Evolutionary conservation across 2,797 vertebrate species (phyloP), one percentile per base, ranked within the genome.

Genomic region (Enteromius trimaculatus): DNA sequence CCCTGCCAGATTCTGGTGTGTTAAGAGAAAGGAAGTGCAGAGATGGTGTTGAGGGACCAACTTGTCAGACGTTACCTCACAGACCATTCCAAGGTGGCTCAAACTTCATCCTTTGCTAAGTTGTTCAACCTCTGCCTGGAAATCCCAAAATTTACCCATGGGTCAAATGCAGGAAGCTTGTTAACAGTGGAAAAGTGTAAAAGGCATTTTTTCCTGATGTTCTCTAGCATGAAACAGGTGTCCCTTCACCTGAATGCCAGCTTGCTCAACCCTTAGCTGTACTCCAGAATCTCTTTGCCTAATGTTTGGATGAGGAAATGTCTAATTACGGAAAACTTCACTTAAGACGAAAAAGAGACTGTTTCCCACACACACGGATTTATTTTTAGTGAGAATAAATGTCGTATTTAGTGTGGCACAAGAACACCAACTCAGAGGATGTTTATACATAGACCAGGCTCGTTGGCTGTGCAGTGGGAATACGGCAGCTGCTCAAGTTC

Each of bases 11-110:
- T 74, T 60, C 53, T 64, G 19, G 60, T 62, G 77, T 55, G 62
- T 65, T 64, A 23, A 64, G 69, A 47, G 37, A 78, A 71, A 74
- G 47, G 66, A 74, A 65, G 82, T 86, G 82, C 31, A 79, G 75
- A 66, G 83, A 79, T 64, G 53, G 86, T 87, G 87, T 86, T 87
- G 82, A 89, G 79, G 88, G 89, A 91, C 72, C 85, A 69, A 60
- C 85, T 75, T 87, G 82, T 87, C 81, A 93, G 91, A 93, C 91
- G 83, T 94, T 89, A 93, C 89, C 87, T 93, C 92, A 93, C 85
- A 68, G 75, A 84, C 34, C 55, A 85, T 85, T 86, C 86, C 84
- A 76, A 84, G 79, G 84, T 58, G 85, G 69, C 8, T 83, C 58
- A 83, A 85, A 86, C 55, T 5, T 81, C 79, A 85, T 76, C 53